Percentiles rank a stretch among this genome's conserved stretches.
Evolutionary conservation across 2,113 vertebrate species (phyloP).

Genomic region (Rhinichthys klamathensis): DNA sequence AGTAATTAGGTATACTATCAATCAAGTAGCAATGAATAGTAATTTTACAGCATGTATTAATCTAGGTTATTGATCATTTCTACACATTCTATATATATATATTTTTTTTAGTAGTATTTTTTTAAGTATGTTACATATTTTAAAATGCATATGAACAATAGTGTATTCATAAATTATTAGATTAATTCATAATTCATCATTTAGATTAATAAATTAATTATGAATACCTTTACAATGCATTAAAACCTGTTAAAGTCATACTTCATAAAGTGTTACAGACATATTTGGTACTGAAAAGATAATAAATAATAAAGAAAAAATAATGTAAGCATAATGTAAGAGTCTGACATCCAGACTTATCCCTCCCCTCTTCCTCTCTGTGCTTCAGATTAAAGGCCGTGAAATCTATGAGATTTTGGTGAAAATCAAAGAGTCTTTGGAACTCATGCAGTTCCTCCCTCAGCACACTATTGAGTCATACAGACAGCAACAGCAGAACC

Average conservation of each 20-base stretch:
- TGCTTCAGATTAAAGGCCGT: conserved; percentile 89
- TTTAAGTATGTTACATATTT: background rate
- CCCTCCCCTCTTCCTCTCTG: conserved; percentile 7
- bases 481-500: conserved; percentile 95
- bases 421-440: conserved; percentile 98
- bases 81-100: background rate
- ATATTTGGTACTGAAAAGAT: background rate
- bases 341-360: conserved; percentile 4
- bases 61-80: background rate
- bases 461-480: conserved; percentile 98
- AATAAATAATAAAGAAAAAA: background rate
- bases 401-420: conserved; percentile 97
- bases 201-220: background rate
- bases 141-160: background rate
- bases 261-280: background rate
- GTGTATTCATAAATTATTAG: background rate
- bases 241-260: background rate
- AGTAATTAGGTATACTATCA: background rate
- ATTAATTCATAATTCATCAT: no score
- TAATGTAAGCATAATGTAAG: no score
- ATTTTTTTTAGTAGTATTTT: no score
- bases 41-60: background rate
- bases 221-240: background rate
- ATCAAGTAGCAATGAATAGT: background rate
- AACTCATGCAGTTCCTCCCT: conserved; percentile 97